Evolutionary conservation across 2,888 invertebrate species (phyloP), one percentile per base, ranked within the genome.

Genomic region (Mythimna loreyi): DNA sequence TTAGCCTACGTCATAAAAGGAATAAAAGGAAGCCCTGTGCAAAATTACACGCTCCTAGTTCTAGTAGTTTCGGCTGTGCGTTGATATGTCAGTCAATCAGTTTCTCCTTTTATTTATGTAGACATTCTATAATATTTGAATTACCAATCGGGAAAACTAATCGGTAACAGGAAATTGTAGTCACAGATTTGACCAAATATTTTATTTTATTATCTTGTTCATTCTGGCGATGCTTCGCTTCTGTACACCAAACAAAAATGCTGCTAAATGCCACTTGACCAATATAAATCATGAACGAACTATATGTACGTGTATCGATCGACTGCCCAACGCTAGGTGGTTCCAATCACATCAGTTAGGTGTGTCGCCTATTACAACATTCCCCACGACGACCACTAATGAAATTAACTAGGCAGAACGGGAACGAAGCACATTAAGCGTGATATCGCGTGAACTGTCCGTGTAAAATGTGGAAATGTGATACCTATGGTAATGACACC

Each of bases 381-480:
- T 77, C 74, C 82, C 85, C 87, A 81, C 80, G 83, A 82, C 88
- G 81, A 83, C 89, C 81, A 80, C 84, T 91, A 91, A 92, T 93
- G 91, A 91, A 89, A 85, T 90, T 92, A 92, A 93, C 93, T 91
- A 91, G 86, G 76, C 65, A 65, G 75, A 72, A 86, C 72, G 87
- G 89, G 87, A 89, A 88, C 88, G 89, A 86, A 80, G 84, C 69
- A 84, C 86, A 89, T 89, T 88, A 86, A 80, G 78, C 74, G 78
- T 79, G 81, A 70, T 72, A 84, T 75, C 72, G 79, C 82, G 84
- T 85, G 84, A 77, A 82, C 67, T 69, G 72, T 67, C 80, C 82
- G 84, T 87, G 80, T 80, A 75, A 79, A 80, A 74, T 78, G 69
- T 75, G 57, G 69, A 67, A 71, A 70, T 72, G 68, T 72, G 80